phyloP scores from a whole-genome alignment of 2,797 vertebrate species.

The Pseudochromis fuscus region DNA sequence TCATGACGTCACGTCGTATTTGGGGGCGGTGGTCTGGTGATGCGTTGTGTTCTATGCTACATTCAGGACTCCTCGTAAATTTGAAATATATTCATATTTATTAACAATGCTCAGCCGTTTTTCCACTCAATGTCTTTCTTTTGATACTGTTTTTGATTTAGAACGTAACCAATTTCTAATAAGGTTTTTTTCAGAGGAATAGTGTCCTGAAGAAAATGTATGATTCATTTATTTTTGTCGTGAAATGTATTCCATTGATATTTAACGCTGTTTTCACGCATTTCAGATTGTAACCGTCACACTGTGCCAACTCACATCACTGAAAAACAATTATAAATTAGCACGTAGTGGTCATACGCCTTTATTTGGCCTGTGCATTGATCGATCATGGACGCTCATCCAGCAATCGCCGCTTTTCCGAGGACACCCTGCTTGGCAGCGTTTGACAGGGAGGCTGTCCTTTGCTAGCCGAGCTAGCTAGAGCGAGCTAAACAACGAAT shows the following conservation, averaged over 20 bases:
- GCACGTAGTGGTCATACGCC: accelerated
- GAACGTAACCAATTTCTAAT: accelerated
- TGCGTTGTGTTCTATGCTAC: slow-evolving; percentile 13
- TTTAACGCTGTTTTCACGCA: background rate
- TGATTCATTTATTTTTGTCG: background rate
- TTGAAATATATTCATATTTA: accelerated
- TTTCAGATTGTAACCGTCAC: background rate
- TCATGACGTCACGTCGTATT: slow-evolving; percentile 31
- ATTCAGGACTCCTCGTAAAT: slow-evolving; percentile 38
- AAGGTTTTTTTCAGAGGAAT: background rate
- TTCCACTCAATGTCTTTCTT: background rate
- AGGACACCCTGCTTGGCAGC: background rate
- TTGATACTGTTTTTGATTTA: background rate
- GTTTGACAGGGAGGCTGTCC: slow-evolving; percentile 66
- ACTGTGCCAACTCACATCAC: background rate
- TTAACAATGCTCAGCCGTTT: too few relatives aligned
- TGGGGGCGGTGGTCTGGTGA: background rate
- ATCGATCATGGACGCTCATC: accelerated
- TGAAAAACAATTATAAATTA: accelerated
- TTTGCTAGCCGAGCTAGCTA: slow-evolving; percentile 53
- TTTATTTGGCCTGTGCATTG: background rate
- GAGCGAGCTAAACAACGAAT: slow-evolving; percentile 46
- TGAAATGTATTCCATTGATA: accelerated
- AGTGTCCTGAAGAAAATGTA: background rate
- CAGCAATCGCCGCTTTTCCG: background rate